phyloP scores from a whole-genome alignment of 2,888 invertebrate genomes.

The Argyra leucocephala region DNA sequence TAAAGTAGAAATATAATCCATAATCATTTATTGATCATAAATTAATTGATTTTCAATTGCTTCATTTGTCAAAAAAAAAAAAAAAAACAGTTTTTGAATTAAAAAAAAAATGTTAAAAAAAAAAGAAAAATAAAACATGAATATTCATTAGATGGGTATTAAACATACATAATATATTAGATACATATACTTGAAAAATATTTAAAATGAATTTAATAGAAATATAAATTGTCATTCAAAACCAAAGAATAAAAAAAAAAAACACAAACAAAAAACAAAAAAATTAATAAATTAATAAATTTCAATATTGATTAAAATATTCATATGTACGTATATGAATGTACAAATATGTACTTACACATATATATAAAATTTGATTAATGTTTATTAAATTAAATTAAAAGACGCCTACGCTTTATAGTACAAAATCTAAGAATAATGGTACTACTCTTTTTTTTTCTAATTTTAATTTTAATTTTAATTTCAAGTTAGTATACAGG shows the following conservation, averaged over 20 bases:
- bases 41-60: conserved; percentile 1
- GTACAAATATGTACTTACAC: neutral
- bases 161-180: no score
- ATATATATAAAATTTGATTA: neutral
- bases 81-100: no score
- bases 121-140: no score
- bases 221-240: neutral
- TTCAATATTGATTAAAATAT: neutral
- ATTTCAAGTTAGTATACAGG: no score
- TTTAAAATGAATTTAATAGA: neutral
- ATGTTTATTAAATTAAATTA: conserved; percentile 4
- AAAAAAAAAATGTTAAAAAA: no score
- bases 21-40: neutral
- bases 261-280: neutral
- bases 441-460: no score
- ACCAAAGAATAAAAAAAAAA: neutral
- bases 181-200: no score
- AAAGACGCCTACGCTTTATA: neutral
- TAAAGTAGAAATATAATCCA: no score
- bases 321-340: neutral
- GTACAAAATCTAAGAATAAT: no score
- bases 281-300: no score
- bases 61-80: neutral
- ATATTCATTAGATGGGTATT: no score
- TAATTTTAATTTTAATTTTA: no score